A percentile compares a stretch with the other conserved stretches of the same genome.
phyloP scores from a whole-genome alignment of 2,113 vertebrate species.

The Hippocampus comes region DNA sequence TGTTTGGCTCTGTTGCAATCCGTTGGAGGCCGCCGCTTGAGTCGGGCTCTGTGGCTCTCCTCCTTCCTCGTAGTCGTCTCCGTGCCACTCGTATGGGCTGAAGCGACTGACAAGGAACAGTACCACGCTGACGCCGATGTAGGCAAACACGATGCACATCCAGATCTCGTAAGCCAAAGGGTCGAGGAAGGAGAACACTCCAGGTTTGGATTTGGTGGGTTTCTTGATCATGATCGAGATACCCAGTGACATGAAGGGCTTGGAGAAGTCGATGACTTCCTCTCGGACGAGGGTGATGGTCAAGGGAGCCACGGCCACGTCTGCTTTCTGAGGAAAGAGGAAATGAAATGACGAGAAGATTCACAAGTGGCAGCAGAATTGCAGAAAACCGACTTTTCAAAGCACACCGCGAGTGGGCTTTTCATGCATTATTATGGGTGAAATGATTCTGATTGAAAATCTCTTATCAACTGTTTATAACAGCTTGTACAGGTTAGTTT shows the following conservation, averaged over 20 bases:
- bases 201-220: slow-evolving; percentile 96
- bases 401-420: too few relatives aligned
- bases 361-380: too few relatives aligned
- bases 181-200: slow-evolving; percentile 97
- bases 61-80: slow-evolving; percentile 89
- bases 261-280: slow-evolving; percentile 99
- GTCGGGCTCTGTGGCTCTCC: slow-evolving; percentile 79
- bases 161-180: slow-evolving; percentile 98
- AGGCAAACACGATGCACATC: slow-evolving; percentile 99
- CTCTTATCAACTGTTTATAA: too few relatives aligned
- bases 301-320: slow-evolving; percentile 92
- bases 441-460: too few relatives aligned
- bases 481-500: too few relatives aligned
- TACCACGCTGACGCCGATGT: slow-evolving; percentile 97
- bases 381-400: too few relatives aligned
- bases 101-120: slow-evolving; percentile 98
- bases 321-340: slow-evolving; percentile 80
- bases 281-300: slow-evolving; percentile 97
- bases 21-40: slow-evolving; percentile 60
- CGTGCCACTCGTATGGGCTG: slow-evolving; percentile 98
- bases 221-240: slow-evolving; percentile 99
- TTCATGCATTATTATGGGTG: too few relatives aligned
- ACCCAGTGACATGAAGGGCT: slow-evolving; percentile 97
- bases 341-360: slow-evolving; percentile 4
- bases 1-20: slow-evolving; percentile 82